Conservation (phyloP, 1,140 invertebrate species). For the Archivesica marissinica region DNA sequence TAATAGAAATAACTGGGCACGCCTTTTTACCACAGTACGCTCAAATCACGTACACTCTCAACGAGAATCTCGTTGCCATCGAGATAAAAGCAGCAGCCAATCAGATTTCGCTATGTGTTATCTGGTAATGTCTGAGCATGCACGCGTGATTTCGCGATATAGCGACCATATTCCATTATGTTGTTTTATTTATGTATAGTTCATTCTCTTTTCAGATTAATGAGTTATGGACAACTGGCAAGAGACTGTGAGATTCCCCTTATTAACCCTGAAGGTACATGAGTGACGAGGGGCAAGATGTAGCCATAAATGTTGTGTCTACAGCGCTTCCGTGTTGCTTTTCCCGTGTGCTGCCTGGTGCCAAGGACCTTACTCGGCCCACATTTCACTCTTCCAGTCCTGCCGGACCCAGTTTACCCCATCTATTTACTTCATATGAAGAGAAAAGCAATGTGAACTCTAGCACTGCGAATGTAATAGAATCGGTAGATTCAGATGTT, state of each 20-base stretch:
- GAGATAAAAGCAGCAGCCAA: no score
- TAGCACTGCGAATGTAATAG: no score
- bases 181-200: not conserved
- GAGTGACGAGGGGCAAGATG: slow-evolving; percentile 15
- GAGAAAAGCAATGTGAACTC: no score
- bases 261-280: not conserved
- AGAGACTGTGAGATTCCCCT: not conserved
- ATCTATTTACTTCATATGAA: no score
- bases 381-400: no score
- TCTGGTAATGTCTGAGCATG: not conserved
- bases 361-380: not conserved
- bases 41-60: no score
- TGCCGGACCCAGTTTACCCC: no score
- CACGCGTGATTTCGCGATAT: not conserved
- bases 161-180: not conserved
- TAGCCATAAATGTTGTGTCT: slow-evolving; percentile 8
- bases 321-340: slow-evolving; percentile 11
- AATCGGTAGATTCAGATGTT: no score
- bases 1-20: no score
- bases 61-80: no score
- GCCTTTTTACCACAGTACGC: no score
- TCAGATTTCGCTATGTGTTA: no score
- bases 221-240: not conserved
- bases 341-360: not conserved
- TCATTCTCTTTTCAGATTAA: not conserved